A percentile compares a stretch with the other conserved stretches of the same genome.
phyloP scores from a whole-genome alignment of 2,888 invertebrate genomes.

The Pseudococcus jackbeardsleyi region DNA sequence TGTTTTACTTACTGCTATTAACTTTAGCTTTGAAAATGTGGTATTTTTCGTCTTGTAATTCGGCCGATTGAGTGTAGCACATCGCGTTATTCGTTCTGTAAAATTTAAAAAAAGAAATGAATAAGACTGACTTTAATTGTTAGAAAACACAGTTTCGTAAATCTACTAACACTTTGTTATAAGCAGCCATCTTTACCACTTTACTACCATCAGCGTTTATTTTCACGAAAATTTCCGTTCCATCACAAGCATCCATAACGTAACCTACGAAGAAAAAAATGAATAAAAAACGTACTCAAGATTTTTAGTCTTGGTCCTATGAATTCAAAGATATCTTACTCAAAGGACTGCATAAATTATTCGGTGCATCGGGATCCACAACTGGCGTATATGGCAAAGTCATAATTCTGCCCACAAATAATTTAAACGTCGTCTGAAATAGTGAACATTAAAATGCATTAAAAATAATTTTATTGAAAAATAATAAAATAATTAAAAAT shows the following conservation, averaged over 20 bases:
- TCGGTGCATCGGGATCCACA: background rate
- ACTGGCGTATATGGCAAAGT: background rate
- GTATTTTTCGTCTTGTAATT: background rate
- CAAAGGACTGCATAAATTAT: conserved; percentile 43
- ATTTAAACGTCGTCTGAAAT: background rate
- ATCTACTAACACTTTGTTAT: background rate
- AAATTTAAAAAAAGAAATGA: background rate
- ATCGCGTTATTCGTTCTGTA: background rate
- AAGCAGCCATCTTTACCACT: conserved; percentile 23
- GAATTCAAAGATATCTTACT: background rate
- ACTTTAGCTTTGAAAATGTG: background rate
- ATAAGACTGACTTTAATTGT: background rate
- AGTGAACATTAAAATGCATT: background rate
- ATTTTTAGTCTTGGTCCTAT: no score
- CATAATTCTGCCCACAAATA: conserved; percentile 17
- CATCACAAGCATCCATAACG: background rate
- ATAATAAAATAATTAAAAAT: background rate
- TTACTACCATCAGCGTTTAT: conserved; percentile 10
- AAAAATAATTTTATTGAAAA: background rate
- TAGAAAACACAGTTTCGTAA: no score
- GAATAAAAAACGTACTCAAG: background rate
- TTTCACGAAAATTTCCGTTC: background rate
- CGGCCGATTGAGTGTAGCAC: background rate
- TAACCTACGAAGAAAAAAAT: background rate
- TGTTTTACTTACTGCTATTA: background rate